A percentile compares a stretch with the other conserved stretches of the same genome.
Evolutionary conservation across 2,797 vertebrate species (phyloP).

Genomic region (Lates japonicus): DNA sequence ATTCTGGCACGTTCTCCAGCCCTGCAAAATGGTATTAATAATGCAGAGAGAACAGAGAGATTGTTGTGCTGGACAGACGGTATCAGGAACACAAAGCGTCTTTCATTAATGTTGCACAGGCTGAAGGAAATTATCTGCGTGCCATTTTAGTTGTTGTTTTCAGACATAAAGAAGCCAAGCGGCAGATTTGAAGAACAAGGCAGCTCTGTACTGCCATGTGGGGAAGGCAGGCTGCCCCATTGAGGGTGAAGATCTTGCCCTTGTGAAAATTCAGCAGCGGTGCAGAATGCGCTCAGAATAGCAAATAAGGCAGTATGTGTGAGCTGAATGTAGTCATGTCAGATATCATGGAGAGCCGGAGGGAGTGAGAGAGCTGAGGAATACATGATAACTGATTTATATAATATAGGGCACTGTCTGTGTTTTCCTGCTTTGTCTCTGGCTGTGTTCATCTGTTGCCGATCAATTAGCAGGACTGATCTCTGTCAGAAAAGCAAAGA

Average conservation of each 20-base stretch:
- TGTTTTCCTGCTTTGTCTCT: neutral
- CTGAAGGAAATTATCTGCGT: conserved; percentile 6
- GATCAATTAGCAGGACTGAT: too few species aligned
- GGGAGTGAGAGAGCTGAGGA: neutral
- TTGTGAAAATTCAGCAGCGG: conserved; percentile 47
- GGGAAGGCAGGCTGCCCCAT: conserved; percentile 5
- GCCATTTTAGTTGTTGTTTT: neutral
- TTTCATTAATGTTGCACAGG: neutral
- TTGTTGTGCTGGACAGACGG: conserved; percentile 32
- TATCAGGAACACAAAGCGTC: neutral
- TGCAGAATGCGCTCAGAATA: conserved; percentile 57
- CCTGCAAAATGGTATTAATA: conserved; percentile 42
- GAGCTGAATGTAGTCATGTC: conserved; percentile 52
- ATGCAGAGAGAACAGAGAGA: conserved; percentile 41
- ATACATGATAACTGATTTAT: neutral
- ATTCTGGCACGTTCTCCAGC: conserved; percentile 36
- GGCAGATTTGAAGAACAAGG: conserved; percentile 1
- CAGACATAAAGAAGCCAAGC: neutral
- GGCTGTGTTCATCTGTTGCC: neutral
- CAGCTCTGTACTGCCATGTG: neutral
- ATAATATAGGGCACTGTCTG: too few species aligned
- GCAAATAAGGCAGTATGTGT: conserved; percentile 34
- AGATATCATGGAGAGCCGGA: conserved; percentile 44
- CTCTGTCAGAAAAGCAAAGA: neutral
- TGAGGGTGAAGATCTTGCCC: conserved; percentile 50